Evolutionary conservation across 2,888 invertebrate species (phyloP), one percentile per base, ranked within the genome.

Genomic region (Hedychridium roseum): DNA sequence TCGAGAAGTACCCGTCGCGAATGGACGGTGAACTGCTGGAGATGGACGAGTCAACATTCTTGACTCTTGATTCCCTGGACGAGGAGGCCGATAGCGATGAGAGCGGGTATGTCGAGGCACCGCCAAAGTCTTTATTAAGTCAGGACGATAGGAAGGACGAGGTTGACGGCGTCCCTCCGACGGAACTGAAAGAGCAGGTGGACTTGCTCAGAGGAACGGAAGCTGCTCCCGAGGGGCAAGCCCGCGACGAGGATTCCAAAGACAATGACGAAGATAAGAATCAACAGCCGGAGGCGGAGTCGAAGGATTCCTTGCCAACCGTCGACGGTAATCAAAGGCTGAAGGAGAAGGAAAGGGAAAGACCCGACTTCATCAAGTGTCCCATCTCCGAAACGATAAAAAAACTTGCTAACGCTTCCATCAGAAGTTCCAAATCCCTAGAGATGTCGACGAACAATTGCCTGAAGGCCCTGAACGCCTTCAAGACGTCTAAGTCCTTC

Each of bases 41-140:
- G 21, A 59, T 82, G 58, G 70, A 72, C 27, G 73, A 71, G 20
- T 62, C 60, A 0, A 49, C 62, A 0, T n/a, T n/a, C 47, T 51
- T 74, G 40, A 73, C 70, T 2, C 78, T 81, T 4, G 85, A 84
- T 60, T 83, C 81, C 1, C 82, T 83, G 37, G 80, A 81, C 59
- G 87, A 86, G 39, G 89, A 89, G 67, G 88, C 89, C 58, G 88
- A 88, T 70, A 92, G 92, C 76, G 94, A 94, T 70, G 94, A 95
- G 77, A 93, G 92, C 45, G 94, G 94, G 2, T 94, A 93, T 79
- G 94, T 92, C 18, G 94, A 94, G 75, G 78, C 78, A 2, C 74
- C 77, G 20, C 78, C 78, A 7, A 77, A 75, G 53, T 67, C 59
- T 1, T 30, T 64, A 3, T 12, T 64, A 7, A 38, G 54, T n/a